phyloP scores from a whole-genome alignment of 2,888 invertebrate species.

The Dolomedes plantarius region DNA sequence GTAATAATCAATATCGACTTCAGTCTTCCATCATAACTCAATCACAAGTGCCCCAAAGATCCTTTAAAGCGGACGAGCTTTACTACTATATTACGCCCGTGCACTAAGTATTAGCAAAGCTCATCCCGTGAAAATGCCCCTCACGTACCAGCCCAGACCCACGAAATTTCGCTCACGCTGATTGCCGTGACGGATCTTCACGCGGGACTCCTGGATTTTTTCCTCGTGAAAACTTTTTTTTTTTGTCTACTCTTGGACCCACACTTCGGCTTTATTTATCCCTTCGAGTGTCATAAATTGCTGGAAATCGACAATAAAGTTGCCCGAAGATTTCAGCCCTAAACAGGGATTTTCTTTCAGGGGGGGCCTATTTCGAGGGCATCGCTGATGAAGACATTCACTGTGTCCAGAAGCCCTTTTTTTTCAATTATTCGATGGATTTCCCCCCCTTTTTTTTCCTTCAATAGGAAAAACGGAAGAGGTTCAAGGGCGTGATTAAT shows the following conservation, averaged over 20 bases:
- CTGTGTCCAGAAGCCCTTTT: not conserved
- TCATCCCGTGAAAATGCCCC: not conserved
- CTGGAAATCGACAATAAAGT: conserved; percentile 36
- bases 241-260: not conserved
- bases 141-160: not conserved
- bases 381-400: not conserved
- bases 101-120: not conserved
- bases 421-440: not conserved
- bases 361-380: not conserved
- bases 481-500: not conserved
- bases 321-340: not conserved
- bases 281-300: conserved; percentile 38
- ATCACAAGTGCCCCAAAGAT: not conserved
- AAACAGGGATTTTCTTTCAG: not conserved
- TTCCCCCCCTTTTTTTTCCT: not conserved
- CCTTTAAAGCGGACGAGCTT: not conserved
- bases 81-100: conserved; percentile 5
- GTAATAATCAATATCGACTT: not conserved
- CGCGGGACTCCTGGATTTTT: no score
- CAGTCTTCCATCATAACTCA: not conserved
- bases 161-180: conserved; percentile 2
- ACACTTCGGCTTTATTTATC: conserved; percentile 17
- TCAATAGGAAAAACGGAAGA: not conserved
- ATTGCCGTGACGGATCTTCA: conserved; percentile 11
- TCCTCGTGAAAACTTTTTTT: not conserved